Base-by-base conservation (phyloP, 2,888 invertebrate species). In the Napeogenes sylphis region DNA sequence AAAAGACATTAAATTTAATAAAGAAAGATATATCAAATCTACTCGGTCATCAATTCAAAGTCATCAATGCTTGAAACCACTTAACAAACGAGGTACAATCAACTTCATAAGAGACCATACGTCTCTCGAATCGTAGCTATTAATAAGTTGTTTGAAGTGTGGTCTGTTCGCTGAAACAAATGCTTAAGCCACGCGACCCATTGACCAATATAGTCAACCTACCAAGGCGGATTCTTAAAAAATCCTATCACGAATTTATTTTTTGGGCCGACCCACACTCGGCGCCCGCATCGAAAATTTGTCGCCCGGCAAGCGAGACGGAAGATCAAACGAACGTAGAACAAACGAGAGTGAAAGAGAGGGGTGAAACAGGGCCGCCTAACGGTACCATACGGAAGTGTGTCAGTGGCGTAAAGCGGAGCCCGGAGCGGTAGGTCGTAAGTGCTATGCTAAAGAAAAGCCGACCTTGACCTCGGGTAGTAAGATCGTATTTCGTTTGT, bases 371-470 rank as follows among this genome's bases (percentile, higher is more conserved):
- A 81, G 87, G 87, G 90, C 83, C 90, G 84, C 71, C 80, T 91
- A 91, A 91, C 91, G 91, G 91, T 89, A 88, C 81, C 82, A 79
- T 80, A 80, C 84, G 87, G 90, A 91, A 90, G 90, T 91, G 83
- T 91, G 91, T 91, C 90, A 91, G 87, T 89, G 82, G 89, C 89
- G 87, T 89, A 85, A 85, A 86, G 73, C 73, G 70, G 59, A 70
- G 73, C 73, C 72, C 73, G 75, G 72, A 73, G 69, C 74, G 75
- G 73, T 76, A 78, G 79, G 86, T 76, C 81, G 82, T 78, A 89
- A 85, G 76, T 78, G 73, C 51, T 59, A 57, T 68, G 65, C 70
- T 70, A 71, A 75, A 71, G 38, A 72, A 85, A 81, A 80, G 69
- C 68, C 86, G 85, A 85, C 87, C 87, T 88, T 89, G 87, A 87